Evolutionary conservation across 2,797 vertebrate species (phyloP).

Genomic region (Tenualosa ilisha): DNA sequence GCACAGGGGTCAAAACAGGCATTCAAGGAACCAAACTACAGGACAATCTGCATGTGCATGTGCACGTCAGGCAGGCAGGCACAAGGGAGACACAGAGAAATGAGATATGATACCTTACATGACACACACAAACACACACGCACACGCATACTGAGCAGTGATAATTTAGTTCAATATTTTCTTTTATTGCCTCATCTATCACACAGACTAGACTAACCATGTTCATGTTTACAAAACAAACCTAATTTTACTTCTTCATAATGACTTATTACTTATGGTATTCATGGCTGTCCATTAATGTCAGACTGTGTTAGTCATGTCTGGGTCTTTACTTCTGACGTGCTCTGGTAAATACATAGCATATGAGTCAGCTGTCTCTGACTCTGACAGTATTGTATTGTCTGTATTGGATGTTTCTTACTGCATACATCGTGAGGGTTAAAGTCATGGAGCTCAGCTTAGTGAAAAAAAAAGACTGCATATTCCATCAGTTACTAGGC

Average conservation of each 20-base stretch:
- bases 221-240: slow-evolving; percentile 50
- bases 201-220: not conserved
- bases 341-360: not conserved
- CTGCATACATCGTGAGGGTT: not conserved
- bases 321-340: not conserved
- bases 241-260: slow-evolving; percentile 57
- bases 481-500: not conserved
- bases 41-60: not conserved
- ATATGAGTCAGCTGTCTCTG: not conserved
- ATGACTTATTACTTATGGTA: slow-evolving; percentile 49
- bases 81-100: not conserved
- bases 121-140: not conserved
- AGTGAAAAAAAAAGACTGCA: not conserved
- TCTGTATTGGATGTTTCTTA: not conserved
- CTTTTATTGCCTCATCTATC: slow-evolving; percentile 1
- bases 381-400: not conserved
- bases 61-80: not conserved
- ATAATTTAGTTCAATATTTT: slow-evolving; percentile 6
- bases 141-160: not conserved
- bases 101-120: not conserved
- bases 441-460: not conserved
- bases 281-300: slow-evolving; percentile 44
- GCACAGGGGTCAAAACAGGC: not conserved
- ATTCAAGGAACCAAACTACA: slow-evolving; percentile 22
- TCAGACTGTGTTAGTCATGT: not conserved